Base-by-base conservation (phyloP, 2,888 invertebrate species). In the Fissipunctia ypsillon region DNA sequence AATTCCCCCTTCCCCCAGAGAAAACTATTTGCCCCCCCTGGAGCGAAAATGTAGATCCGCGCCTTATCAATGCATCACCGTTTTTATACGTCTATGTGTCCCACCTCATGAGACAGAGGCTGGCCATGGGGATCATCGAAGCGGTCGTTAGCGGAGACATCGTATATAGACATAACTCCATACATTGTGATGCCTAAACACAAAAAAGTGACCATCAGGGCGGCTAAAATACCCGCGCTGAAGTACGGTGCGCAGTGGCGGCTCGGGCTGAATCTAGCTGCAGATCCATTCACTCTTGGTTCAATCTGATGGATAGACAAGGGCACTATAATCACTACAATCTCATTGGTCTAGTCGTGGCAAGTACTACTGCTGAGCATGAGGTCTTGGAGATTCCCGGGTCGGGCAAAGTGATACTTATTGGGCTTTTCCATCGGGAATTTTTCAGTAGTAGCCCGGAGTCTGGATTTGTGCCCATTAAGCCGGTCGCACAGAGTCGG, bases 231-330 rank as follows among this genome's bases (percentile, higher is more conserved):
- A 0, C 81, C 82, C 0, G 85, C 68, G 52, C 85, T 92, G 71
- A 93, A 93, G 48, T 91, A 93, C 0, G 92, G 92, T 0, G 92
- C 91, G 61, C 94, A 94, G 73, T 92, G 90, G 0, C 90, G 84
- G 0, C 89, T 81, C 0, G 84, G 77, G 0, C 88, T 90, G 59
- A 93, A 94, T 3, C 0, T 0, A 9, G 5, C 2, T 1, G 45
- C 0, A 3, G 0, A 1, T 50, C 50, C 61, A 61, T 3, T 0
- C 0, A 16, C 0, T 19, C 9, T 31, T 1, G 77, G 73, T 54
- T 73, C 45, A 43, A 74, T 2, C 77, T 74, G 57, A 16, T 41
- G 54, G 9, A 1, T 22, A 45, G 54, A 63, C 19, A 45, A 71
- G 16, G 22, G 5, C 5, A 43, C 2, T 25, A 3, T 61, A 19